Percentiles rank a stretch among this genome's conserved stretches.
Evolutionary conservation across 2,113 vertebrate genomes (phyloP).

Genomic region (Crocuta crocuta): DNA sequence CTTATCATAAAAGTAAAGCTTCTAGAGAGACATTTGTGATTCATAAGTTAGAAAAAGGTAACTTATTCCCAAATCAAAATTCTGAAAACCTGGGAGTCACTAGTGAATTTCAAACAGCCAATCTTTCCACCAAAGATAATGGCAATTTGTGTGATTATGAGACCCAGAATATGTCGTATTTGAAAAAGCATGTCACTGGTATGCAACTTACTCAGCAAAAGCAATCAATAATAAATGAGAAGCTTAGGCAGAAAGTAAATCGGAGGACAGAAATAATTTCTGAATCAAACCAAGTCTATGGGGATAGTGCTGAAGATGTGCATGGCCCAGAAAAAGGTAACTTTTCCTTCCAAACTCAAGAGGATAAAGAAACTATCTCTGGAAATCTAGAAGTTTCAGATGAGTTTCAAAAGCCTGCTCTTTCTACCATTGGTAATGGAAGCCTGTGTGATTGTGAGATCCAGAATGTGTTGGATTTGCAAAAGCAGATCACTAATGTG

Average conservation of each 20-base stretch:
- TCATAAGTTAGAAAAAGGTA: constrained; percentile 56
- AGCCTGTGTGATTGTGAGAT: neutral
- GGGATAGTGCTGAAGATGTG: constrained; percentile 31
- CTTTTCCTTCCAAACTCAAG: neutral
- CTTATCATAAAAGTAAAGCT: constrained; percentile 48
- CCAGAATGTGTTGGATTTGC: constrained; percentile 36
- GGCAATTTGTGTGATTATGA: constrained; percentile 50
- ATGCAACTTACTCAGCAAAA: constrained; percentile 43
- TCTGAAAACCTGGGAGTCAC: constrained; percentile 58
- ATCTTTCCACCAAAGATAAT: constrained; percentile 60
- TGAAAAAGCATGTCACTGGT: constrained; percentile 53
- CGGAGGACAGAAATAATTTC: constrained; percentile 73
- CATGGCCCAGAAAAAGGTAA: neutral
- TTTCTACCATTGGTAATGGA: constrained; percentile 20
- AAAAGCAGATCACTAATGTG: neutral
- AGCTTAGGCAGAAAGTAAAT: constrained; percentile 60
- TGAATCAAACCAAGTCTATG: constrained; percentile 52
- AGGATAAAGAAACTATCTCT: constrained; percentile 36
- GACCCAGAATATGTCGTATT: constrained; percentile 16
- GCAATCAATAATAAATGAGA: constrained; percentile 58
- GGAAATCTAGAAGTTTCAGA: neutral
- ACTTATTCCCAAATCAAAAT: constrained; percentile 61
- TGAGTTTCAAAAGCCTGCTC: constrained; percentile 35
- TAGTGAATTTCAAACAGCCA: constrained; percentile 57
- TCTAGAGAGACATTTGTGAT: constrained; percentile 78